Evolutionary conservation across 2,888 invertebrate genomes (phyloP), one percentile per base, ranked within the genome.

Genomic region (Aricia artaxerxes): DNA sequence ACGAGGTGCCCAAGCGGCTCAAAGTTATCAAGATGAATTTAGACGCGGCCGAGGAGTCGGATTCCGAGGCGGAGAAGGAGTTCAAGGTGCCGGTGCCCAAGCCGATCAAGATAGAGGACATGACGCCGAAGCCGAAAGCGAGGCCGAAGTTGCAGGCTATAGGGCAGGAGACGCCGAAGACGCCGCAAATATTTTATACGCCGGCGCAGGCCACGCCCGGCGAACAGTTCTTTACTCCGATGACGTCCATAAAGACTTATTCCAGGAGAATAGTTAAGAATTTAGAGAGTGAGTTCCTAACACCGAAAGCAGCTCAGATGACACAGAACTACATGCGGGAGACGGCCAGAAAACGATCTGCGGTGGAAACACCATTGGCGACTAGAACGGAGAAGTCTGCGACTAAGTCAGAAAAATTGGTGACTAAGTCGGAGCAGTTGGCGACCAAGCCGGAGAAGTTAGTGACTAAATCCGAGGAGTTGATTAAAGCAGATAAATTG

Each of bases 181-280:
- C 82, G 0, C 82, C 80, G 4, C 73, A 76, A 0, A 78, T 38
- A 0, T 92, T 91, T 60, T 89, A 86, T 78, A 93, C 93, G 0
- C 93, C 91, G 0, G 79, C 69, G 0, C 81, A 82, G 24, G 84
- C 85, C 0, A 85, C 87, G 0, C 89, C 90, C 0, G 86, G 86
- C 0, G 91, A 93, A 16, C 84, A 87, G 7, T 93, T 92, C 77
- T 93, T 92, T 82, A 93, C 93, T 0, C 93, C 93, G 0, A 82
- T 90, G 83, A 87, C 90, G 0, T 87, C 88, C 0, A 75, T 91
- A 0, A 92, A 89, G 80, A 92, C 92, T 0, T 92, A 93, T 61
- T 81, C 88, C 0, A 83, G 88, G 2, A 84, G 84, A 1, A 87
- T 92, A 0, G 90, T 91, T 0, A 94, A 93, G 79, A 93, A 92